Evolutionary conservation across 2,797 vertebrate genomes (phyloP).

Genomic region (Amazonetta brasiliensis): DNA sequence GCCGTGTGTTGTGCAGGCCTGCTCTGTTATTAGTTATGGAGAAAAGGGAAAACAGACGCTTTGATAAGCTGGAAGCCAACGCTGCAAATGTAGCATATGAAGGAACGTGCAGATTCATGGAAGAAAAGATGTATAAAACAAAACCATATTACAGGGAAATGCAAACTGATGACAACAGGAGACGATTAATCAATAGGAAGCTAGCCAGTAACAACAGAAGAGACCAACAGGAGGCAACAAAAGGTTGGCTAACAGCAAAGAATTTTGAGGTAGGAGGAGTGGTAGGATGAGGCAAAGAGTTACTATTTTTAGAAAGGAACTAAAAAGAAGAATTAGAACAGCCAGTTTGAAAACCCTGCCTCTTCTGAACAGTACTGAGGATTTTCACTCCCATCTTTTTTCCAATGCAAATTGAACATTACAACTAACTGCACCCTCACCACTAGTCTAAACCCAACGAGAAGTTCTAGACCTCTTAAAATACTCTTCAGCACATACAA

Average conservation of each 20-base stretch:
- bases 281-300: neutral
- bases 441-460: neutral
- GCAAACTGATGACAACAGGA: neutral
- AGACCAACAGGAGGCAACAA: rapidly evolving
- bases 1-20: neutral
- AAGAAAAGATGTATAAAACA: neutral
- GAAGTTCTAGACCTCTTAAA: neutral
- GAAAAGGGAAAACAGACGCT: neutral
- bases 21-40: neutral
- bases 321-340: neutral
- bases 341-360: neutral
- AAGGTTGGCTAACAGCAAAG: neutral
- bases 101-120: neutral
- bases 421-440: neutral
- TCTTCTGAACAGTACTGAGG: neutral
- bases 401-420: neutral
- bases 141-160: neutral
- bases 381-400: neutral
- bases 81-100: neutral
- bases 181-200: neutral
- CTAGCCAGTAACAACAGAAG: neutral
- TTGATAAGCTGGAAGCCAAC: neutral
- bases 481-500: neutral
- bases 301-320: neutral
- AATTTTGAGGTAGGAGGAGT: neutral